These are phyloP conservation scores for Ahaetulla prasina DNA, from an alignment of 2,113 vertebrate species.

Conservation along the genomic window DNA sequence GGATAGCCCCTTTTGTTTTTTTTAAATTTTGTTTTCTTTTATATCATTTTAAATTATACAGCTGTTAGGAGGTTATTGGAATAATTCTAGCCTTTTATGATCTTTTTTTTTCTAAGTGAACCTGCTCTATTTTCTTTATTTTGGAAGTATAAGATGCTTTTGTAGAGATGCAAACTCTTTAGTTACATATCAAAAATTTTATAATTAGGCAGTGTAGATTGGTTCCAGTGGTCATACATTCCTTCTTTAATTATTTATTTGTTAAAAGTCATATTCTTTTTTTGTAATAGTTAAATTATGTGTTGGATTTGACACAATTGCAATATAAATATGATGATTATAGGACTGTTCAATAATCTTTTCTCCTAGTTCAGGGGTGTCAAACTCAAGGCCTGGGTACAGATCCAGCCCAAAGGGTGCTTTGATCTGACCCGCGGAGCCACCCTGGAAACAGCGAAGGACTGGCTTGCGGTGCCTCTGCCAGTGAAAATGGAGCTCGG, in stretches of 20 bases:
- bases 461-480: no score
- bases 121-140: background rate
- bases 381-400: no score
- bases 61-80: background rate
- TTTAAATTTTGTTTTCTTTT: background rate
- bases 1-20: slow-evolving; percentile 10
- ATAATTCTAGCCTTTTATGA: background rate
- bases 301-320: background rate
- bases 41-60: background rate
- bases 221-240: background rate
- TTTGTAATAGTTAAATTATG: background rate
- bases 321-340: background rate
- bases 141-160: background rate
- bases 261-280: background rate
- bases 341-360: background rate
- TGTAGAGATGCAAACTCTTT: background rate
- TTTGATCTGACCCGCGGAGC: no score
- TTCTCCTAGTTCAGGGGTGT: background rate
- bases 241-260: background rate
- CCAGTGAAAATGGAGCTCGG: no score
- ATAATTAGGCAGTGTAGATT: background rate
- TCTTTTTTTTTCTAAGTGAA: background rate
- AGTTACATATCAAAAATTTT: background rate
- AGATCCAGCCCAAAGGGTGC: no score
- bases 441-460: no score